Percentiles rank a stretch among this genome's conserved stretches.
Conservation (phyloP, 2,888 invertebrate species). For the Drosophila ezoana region DNA sequence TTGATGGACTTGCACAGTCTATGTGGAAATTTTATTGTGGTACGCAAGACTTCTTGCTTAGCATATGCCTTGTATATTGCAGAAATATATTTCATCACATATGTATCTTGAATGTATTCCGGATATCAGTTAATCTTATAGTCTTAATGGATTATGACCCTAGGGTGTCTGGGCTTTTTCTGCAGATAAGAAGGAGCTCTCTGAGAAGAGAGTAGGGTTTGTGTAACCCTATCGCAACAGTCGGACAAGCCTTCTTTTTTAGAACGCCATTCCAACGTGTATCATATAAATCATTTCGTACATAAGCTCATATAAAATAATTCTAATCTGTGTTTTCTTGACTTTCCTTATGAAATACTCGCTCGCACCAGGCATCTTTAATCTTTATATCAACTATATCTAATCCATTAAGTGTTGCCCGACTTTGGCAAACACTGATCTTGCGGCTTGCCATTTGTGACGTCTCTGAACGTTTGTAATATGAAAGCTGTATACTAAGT, state of each 20-base stretch:
- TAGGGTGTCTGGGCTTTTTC: too few species aligned
- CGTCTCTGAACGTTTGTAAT: slow-evolving; percentile 1
- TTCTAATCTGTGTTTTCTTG: neutral
- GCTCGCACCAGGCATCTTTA: neutral
- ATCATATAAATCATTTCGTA: neutral
- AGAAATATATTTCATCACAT: too few species aligned
- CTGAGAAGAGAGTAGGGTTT: neutral
- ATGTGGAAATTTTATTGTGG: too few species aligned
- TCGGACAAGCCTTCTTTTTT: slow-evolving; percentile 18
- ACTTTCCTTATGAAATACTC: neutral
- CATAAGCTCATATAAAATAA: neutral
- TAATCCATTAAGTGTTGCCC: slow-evolving; percentile 11
- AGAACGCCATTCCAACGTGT: neutral
- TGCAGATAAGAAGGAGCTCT: too few species aligned
- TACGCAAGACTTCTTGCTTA: too few species aligned
- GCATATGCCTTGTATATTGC: too few species aligned
- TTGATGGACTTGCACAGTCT: too few species aligned
- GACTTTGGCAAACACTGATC: slow-evolving; percentile 10
- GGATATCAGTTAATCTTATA: too few species aligned
- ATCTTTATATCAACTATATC: slow-evolving; percentile 23
- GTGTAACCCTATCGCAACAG: neutral
- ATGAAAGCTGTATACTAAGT: slow-evolving; percentile 1
- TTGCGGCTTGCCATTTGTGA: neutral
- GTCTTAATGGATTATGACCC: too few species aligned
- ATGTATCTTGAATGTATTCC: too few species aligned